Conservation (phyloP, 2,113 vertebrate genomes). For the Pavo muticus region DNA sequence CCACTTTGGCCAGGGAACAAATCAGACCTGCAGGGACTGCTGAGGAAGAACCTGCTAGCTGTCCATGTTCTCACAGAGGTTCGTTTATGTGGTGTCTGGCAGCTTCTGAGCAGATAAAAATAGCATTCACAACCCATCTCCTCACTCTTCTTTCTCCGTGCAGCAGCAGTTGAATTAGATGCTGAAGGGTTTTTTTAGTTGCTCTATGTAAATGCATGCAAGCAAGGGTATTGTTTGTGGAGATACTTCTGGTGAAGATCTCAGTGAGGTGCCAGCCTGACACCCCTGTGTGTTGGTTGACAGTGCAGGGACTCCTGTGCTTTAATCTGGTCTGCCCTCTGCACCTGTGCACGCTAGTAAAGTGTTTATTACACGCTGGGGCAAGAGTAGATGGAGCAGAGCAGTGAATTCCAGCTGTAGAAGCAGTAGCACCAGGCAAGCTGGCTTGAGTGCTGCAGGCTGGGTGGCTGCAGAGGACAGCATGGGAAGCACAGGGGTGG, state of each 20-base stretch:
- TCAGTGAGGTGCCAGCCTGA: neutral
- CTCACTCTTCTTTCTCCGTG: neutral
- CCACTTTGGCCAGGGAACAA: neutral
- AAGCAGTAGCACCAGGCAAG: neutral
- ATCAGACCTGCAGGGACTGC: neutral
- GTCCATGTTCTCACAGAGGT: neutral
- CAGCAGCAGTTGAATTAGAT: neutral
- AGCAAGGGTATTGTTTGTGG: neutral
- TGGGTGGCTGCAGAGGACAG: neutral
- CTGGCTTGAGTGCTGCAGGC: neutral
- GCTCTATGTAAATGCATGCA: neutral
- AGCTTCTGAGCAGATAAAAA: conserved; percentile 34
- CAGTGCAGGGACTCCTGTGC: neutral
- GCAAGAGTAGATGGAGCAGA: too few species aligned
- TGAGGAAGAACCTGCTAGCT: conserved; percentile 1
- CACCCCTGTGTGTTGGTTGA: neutral
- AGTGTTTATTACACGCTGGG: neutral
- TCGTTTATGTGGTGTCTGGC: neutral
- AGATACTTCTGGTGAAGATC: neutral
- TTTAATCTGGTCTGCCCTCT: neutral
- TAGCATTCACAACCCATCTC: neutral
- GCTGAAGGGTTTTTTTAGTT: neutral
- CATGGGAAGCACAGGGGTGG: neutral
- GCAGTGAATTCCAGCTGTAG: neutral
- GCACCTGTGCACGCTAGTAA: neutral